Evolutionary conservation across 2,113 vertebrate genomes (phyloP).

Genomic region (Bostrychus sinensis): DNA sequence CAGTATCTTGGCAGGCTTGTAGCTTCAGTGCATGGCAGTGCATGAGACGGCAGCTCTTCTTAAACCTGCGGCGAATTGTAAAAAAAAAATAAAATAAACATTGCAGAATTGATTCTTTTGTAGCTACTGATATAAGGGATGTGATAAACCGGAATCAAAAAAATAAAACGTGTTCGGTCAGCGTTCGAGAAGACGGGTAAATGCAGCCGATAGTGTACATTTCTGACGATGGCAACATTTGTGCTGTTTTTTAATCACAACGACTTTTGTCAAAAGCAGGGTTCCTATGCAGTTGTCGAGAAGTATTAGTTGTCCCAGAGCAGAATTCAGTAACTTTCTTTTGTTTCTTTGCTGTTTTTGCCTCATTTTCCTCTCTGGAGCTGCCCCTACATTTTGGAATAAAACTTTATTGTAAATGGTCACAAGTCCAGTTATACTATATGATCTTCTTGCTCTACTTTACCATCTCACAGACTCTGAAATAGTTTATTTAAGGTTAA

Average conservation of each 20-base stretch:
- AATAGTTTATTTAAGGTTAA: too few species aligned
- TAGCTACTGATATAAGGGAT: background rate
- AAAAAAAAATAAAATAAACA: background rate
- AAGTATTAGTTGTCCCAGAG: too few species aligned
- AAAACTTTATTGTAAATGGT: too few species aligned
- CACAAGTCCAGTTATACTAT: too few species aligned
- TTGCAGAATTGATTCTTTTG: conserved; percentile 6
- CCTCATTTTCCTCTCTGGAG: too few species aligned
- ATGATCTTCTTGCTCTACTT: too few species aligned
- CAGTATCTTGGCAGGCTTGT: conserved; percentile 5
- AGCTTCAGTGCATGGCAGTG: conserved; percentile 16
- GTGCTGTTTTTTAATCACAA: conserved; percentile 3
- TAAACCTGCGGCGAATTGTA: background rate
- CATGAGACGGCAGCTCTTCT: conserved; percentile 3
- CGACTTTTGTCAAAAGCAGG: background rate
- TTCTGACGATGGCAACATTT: background rate
- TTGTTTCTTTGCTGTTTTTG: too few species aligned
- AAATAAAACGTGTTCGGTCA: too few species aligned
- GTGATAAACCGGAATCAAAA: background rate
- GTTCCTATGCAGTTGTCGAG: background rate
- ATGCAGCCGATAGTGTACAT: background rate
- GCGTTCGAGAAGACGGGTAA: background rate
- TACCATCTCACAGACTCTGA: too few species aligned
- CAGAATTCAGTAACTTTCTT: too few species aligned
- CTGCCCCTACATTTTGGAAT: too few species aligned